Conservation (phyloP, 2,888 invertebrate species). For the Melinaea marsaeus region DNA sequence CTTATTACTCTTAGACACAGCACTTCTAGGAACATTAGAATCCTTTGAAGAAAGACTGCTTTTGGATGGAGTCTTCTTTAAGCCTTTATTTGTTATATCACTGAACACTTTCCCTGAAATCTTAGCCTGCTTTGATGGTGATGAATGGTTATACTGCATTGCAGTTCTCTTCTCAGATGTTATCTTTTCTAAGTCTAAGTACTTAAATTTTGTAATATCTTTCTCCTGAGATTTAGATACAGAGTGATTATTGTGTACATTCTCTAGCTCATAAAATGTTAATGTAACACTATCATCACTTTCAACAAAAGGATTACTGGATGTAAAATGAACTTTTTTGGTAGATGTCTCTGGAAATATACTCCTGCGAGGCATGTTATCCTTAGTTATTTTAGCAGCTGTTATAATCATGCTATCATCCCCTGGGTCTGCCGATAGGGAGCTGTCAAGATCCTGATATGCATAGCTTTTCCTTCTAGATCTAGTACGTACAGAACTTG, state of each 20-base stretch:
- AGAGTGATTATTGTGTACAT: conserved; percentile 48
- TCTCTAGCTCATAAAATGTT: conserved; percentile 70
- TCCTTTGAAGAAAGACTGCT: conserved; percentile 57
- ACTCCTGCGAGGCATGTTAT: conserved; percentile 66
- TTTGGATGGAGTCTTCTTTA: conserved; percentile 67
- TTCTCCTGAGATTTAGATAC: conserved; percentile 41
- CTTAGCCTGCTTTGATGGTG: conserved; percentile 67
- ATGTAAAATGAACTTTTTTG: conserved; percentile 71
- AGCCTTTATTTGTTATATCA: conserved; percentile 56
- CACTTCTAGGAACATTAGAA: conserved; percentile 54
- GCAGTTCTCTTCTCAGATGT: conserved; percentile 59
- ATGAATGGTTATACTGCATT: conserved; percentile 57
- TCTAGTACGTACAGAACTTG: conserved; percentile 48
- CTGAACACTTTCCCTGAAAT: conserved; percentile 49
- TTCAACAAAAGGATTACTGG: conserved; percentile 67
- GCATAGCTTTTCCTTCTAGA: conserved; percentile 56
- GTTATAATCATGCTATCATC: conserved; percentile 76
- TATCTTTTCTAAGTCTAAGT: conserved; percentile 60
- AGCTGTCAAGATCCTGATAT: conserved; percentile 78
- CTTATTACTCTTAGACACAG: conserved; percentile 54
- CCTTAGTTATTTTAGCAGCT: conserved; percentile 68
- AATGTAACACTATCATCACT: conserved; percentile 73
- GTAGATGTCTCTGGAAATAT: conserved; percentile 61
- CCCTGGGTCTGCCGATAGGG: conserved; percentile 77
- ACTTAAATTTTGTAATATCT: conserved; percentile 69